Conservation (phyloP, 2,797 vertebrate genomes). For the Protosalanx chinensis region DNA sequence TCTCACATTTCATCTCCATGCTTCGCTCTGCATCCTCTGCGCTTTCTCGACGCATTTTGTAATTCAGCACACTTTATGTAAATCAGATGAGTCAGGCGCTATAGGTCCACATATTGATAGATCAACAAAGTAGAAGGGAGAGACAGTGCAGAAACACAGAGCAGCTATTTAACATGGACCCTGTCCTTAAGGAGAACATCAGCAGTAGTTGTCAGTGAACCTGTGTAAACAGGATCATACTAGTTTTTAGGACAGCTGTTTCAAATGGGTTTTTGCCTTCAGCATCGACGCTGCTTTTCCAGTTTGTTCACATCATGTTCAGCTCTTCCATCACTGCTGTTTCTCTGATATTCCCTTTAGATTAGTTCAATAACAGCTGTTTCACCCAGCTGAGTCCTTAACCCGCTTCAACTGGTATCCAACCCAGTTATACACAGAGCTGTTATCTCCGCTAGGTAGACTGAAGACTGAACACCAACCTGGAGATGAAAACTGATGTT, state of each 20-base stretch:
- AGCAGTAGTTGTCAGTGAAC: background rate
- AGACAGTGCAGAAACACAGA: background rate
- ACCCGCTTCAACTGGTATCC: background rate
- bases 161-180: background rate
- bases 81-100: background rate
- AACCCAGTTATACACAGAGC: background rate
- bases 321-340: no score
- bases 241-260: background rate
- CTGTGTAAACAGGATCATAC: background rate
- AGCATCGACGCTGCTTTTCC: background rate
- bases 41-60: constrained; percentile 3
- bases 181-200: background rate
- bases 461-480: background rate
- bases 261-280: no score
- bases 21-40: constrained; percentile 7
- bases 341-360: no score
- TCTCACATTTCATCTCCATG: constrained; percentile 9
- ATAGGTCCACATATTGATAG: background rate
- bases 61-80: constrained; percentile 11
- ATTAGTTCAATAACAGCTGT: no score
- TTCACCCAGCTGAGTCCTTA: background rate
- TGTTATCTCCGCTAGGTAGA: background rate
- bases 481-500: background rate
- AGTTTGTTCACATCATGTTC: background rate
- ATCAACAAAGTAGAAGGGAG: background rate